Percentiles rank a stretch among this genome's conserved stretches.
phyloP scores from a whole-genome alignment of 53 echinoderm and acorn worm genomes.

The Mesocentrotus franciscanus region DNA sequence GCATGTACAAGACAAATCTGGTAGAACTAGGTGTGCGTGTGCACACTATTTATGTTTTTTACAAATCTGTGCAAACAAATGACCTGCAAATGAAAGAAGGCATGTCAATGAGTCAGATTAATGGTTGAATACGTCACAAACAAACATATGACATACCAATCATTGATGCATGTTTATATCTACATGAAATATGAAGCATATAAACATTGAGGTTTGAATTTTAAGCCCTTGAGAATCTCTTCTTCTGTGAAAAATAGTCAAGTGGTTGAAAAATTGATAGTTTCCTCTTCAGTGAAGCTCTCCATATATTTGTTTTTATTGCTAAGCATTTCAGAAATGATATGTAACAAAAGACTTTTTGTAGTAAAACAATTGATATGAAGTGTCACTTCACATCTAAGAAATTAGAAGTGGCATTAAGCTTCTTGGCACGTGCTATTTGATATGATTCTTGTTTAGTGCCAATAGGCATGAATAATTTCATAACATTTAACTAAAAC shows the following conservation, averaged over 20 bases:
- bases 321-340: background rate
- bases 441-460: background rate
- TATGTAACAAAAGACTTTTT: background rate
- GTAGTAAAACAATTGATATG: background rate
- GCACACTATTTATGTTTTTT: background rate
- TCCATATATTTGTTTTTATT: background rate
- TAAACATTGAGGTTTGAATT: background rate
- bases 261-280: slow-evolving; percentile 5
- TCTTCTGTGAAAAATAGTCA: background rate
- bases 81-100: slow-evolving; percentile 32
- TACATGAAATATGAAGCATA: background rate
- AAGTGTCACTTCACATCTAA: background rate
- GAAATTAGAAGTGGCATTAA: background rate
- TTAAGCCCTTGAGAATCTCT: background rate
- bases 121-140: slow-evolving; percentile 10
- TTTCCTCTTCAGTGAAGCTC: slow-evolving; percentile 4
- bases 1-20: background rate
- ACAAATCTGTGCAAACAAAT: background rate
- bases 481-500: background rate
- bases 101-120: background rate
- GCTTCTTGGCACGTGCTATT: background rate
- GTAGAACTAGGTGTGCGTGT: slow-evolving; percentile 20
- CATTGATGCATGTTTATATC: background rate
- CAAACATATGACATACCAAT: background rate
- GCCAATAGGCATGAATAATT: background rate